Evolutionary conservation across 1,140 invertebrate genomes (phyloP).

Genomic region (Heterodera carotae): DNA sequence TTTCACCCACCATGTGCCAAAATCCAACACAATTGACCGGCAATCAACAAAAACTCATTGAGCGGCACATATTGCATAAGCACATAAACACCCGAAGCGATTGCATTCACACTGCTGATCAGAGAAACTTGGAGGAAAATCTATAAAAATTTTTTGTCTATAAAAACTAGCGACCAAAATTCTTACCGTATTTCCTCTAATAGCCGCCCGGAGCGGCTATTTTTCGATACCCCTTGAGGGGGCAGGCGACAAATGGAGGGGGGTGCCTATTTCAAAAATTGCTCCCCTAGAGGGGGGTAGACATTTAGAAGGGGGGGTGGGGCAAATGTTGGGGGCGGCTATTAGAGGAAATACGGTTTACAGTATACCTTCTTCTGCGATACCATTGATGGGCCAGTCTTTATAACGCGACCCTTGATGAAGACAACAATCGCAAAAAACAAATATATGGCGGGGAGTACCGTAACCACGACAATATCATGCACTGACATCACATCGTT

Average conservation of each 20-base stretch:
- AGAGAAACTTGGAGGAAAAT: conserved; percentile 38
- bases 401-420: conserved; percentile 21
- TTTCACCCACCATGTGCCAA: conserved; percentile 38
- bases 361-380: conserved; percentile 1
- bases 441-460: conserved; percentile 22
- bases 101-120: conserved; percentile 35
- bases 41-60: conserved; percentile 31
- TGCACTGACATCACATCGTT: conserved; percentile 25
- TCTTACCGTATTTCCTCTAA: too few relatives aligned
- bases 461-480: conserved; percentile 1
- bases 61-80: conserved; percentile 32
- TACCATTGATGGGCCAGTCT: neutral
- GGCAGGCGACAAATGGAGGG: too few relatives aligned
- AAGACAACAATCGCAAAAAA: conserved; percentile 25
- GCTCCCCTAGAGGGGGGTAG: too few relatives aligned
- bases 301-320: too few relatives aligned
- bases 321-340: too few relatives aligned
- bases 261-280: too few relatives aligned
- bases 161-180: too few relatives aligned
- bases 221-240: too few relatives aligned
- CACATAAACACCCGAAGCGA: conserved; percentile 33
- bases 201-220: too few relatives aligned
- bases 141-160: conserved; percentile 6
- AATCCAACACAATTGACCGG: conserved; percentile 27
- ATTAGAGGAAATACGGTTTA: too few relatives aligned